Evolutionary conservation across 2,797 vertebrate genomes (phyloP).

Genomic region (Pipistrellus kuhlii): DNA sequence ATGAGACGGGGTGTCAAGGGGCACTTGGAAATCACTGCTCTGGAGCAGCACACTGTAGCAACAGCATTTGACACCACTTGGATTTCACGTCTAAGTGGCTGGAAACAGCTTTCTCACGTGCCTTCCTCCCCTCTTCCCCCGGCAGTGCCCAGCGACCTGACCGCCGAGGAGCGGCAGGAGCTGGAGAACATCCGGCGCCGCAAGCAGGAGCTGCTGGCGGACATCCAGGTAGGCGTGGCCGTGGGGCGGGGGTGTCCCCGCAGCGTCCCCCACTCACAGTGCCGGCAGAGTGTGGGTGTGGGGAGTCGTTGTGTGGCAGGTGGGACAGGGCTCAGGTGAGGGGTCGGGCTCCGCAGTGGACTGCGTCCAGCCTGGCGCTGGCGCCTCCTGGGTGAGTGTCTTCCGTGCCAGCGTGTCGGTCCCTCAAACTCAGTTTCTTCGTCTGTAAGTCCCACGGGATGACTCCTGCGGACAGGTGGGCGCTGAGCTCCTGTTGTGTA

Average conservation of each 20-base stretch:
- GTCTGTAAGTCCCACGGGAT: not conserved
- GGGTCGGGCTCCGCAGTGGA: too few species aligned
- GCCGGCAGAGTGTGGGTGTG: fast-evolving
- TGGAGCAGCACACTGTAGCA: too few species aligned
- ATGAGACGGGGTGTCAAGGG: too few species aligned
- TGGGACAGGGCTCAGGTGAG: not conserved
- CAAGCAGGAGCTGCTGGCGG: constrained; percentile 97
- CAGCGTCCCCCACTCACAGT: fast-evolving
- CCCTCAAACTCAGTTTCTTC: not conserved
- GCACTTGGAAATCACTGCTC: too few species aligned
- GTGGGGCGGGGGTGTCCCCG: fast-evolving
- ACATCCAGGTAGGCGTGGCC: constrained; percentile 92
- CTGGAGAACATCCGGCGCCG: constrained; percentile 96
- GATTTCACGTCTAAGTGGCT: too few species aligned
- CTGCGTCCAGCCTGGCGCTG: not conserved
- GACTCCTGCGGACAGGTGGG: not conserved
- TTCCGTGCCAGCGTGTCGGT: not conserved
- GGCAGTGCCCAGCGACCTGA: constrained; percentile 96
- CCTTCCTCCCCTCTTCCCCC: not conserved
- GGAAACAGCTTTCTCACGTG: not conserved
- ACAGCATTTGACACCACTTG: too few species aligned
- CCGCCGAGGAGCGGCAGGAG: constrained; percentile 96
- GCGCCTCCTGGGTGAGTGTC: not conserved
- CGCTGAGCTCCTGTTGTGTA: fast-evolving
- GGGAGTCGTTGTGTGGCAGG: fast-evolving